Evolutionary conservation across 2,797 vertebrate genomes (phyloP), one percentile per base, ranked within the genome.

Genomic region (Pipistrellus nathusii): DNA sequence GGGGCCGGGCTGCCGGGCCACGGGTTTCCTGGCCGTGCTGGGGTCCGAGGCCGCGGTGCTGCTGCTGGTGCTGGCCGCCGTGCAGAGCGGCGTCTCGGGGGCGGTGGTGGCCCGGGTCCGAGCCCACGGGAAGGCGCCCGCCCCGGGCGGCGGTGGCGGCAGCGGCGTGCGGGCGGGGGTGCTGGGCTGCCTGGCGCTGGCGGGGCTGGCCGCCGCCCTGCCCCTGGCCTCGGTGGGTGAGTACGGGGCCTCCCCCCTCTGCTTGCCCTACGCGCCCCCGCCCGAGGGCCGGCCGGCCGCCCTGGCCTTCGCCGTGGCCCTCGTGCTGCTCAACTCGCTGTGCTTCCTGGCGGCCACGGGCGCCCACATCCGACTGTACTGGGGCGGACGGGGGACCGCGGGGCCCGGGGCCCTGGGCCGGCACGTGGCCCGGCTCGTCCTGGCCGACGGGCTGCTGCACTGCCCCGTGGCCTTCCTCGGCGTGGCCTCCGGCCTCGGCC

Each of bases 341-440:
- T 99, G 99, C 95, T 99, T 99, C 97, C 98, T 99, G 92, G 98
- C 99, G 1, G 98, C 99, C 97, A 99, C 99, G 0, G 98, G 98
- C 14, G 99, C 99, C 95, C 99, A 99, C 98, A 99, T 99, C 97
- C 98, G 98, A 20, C 99, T 99, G 21, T 99, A 99, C 98, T 99
- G 99, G 44, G 44, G 8, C 44, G 44, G 44, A 0, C 44, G 44
- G 44, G 44, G 1, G 44, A 8, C 44, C 44, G 44, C 44, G 44
- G 44, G 44, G 44, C 9, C 2, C 46, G 46, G 46, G 0, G 98
- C 99, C 95, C 99, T 99, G 99, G 99, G 99, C 96, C 99, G 99
- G 98, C 99, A 99, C 1, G 99, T 99, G 76, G 99, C 99, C 96
- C 99, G 99, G 99, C 98, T 99, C 89, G 99, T 99, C 98, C 99